Percentiles rank a stretch among this genome's conserved stretches.
These are phyloP conservation scores for Orussus abietinus DNA, from an alignment of 1,140 invertebrate species.

Conservation along the genomic window DNA sequence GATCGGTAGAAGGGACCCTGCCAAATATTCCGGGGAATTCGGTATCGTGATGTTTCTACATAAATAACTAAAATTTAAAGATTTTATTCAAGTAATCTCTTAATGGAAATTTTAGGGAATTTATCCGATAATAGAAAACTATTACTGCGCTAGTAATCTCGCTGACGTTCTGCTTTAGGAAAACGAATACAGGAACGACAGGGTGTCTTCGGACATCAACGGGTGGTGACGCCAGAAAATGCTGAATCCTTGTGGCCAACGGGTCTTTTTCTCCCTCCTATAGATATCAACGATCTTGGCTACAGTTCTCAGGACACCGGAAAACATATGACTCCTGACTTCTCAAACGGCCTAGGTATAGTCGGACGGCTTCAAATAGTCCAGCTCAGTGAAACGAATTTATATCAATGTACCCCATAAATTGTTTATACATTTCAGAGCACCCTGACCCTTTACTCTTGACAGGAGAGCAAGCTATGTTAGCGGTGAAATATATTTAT, in stretches of 20 bases:
- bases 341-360: slow-evolving; percentile 35
- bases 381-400: not conserved
- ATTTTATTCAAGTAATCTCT: not conserved
- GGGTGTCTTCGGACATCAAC: too few species aligned
- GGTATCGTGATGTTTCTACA: slow-evolving; percentile 21
- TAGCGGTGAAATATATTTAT: slow-evolving; percentile 51
- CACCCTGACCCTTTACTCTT: slow-evolving; percentile 54
- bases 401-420: not conserved
- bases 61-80: not conserved
- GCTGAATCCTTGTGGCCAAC: slow-evolving; percentile 33
- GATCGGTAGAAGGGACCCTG: slow-evolving; percentile 27
- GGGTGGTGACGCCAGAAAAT: slow-evolving; percentile 13
- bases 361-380: too few species aligned
- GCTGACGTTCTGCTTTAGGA: too few species aligned
- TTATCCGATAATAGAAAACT: too few species aligned
- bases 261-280: slow-evolving; percentile 34
- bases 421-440: slow-evolving; percentile 18
- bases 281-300: slow-evolving; percentile 31
- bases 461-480: slow-evolving; percentile 53
- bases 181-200: not conserved
- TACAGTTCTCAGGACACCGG: slow-evolving; percentile 23
- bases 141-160: too few species aligned
- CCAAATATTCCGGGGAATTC: slow-evolving; percentile 16
- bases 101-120: not conserved
- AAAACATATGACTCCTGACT: slow-evolving; percentile 29